phyloP scores from a whole-genome alignment of 2,113 vertebrate genomes.

The Trinectes maculatus region DNA sequence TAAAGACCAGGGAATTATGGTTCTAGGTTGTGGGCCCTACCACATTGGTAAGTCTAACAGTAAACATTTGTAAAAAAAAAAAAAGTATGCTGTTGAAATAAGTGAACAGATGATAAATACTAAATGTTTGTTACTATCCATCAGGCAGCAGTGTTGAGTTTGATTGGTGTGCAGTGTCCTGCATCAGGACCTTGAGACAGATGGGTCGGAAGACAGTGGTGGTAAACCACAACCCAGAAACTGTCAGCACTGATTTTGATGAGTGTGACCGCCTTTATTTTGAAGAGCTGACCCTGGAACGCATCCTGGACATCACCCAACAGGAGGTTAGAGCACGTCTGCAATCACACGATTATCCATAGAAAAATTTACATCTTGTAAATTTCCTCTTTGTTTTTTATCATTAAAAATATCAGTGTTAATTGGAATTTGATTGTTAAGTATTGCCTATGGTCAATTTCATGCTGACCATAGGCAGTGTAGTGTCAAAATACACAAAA shows the following conservation, averaged over 20 bases:
- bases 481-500: background rate
- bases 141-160: conserved; percentile 97
- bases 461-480: background rate
- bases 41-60: conserved; percentile 88
- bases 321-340: conserved; percentile 85
- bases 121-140: too few species aligned
- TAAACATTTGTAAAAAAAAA: background rate
- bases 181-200: conserved; percentile 89
- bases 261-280: conserved; percentile 98
- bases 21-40: conserved; percentile 95
- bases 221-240: conserved; percentile 97
- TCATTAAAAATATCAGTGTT: background rate
- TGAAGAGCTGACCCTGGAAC: conserved; percentile 94
- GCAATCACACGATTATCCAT: background rate
- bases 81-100: background rate
- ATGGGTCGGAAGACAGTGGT: conserved; percentile 91
- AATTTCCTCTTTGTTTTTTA: background rate
- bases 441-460: conserved; percentile 17
- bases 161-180: conserved; percentile 97
- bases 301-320: conserved; percentile 93
- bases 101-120: too few species aligned
- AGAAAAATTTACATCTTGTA: background rate
- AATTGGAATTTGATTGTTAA: conserved; percentile 18
- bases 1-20: conserved; percentile 91
- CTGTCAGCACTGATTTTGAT: conserved; percentile 97